Evolutionary conservation across 2,113 vertebrate genomes (phyloP).

Genomic region (Myocastor coypus): DNA sequence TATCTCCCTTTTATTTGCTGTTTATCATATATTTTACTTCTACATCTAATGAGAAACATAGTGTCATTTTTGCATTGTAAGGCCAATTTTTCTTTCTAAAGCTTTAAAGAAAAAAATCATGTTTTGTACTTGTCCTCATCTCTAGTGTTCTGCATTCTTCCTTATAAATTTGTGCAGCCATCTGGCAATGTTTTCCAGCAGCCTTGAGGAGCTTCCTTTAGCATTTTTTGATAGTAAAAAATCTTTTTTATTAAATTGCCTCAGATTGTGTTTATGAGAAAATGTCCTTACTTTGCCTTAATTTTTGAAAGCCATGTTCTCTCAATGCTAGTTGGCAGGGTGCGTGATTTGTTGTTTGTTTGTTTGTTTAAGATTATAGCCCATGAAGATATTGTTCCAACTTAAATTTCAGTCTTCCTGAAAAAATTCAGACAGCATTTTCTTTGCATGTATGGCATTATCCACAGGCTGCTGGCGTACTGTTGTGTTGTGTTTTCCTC

Average conservation of each 20-base stretch:
- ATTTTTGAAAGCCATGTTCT: neutral
- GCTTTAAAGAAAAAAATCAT: neutral
- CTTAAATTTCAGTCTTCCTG: neutral
- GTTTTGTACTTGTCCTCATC: neutral
- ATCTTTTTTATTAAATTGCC: constrained; percentile 10
- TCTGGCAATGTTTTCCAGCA: constrained; percentile 30
- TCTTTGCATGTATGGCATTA: neutral
- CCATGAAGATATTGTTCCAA: neutral
- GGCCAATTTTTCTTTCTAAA: neutral
- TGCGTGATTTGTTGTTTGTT: neutral
- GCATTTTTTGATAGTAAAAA: neutral
- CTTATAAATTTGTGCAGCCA: neutral
- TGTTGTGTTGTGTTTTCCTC: neutral
- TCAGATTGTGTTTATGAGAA: neutral
- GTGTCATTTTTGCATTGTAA: neutral
- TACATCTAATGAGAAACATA: neutral
- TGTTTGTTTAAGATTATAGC: neutral
- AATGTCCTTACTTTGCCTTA: constrained; percentile 32
- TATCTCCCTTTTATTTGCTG: neutral
- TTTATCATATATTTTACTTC: neutral
- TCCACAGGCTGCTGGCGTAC: neutral
- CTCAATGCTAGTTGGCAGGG: neutral
- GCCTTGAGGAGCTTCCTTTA: neutral
- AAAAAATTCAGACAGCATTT: neutral
- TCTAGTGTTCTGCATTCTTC: neutral